phyloP scores from a whole-genome alignment of 2,113 vertebrate species.

The Ceyx cyanopectus region DNA sequence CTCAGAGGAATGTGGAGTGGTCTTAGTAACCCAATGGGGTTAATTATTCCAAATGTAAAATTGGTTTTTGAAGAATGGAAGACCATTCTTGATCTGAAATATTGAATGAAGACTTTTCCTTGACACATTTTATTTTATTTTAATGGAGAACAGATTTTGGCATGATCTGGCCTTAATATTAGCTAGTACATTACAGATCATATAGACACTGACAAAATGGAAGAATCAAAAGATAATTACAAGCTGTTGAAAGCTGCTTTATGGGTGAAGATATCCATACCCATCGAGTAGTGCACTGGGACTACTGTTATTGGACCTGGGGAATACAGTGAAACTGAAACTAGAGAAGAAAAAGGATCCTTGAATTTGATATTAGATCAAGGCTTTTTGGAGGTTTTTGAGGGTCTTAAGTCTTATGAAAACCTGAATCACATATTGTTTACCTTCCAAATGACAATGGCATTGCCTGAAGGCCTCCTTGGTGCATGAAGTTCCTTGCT shows the following conservation, averaged over 20 bases:
- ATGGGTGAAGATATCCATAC: background rate
- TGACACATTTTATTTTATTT: background rate
- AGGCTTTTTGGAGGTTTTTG: background rate
- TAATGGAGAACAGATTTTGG: background rate
- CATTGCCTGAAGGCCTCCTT: conserved; percentile 35
- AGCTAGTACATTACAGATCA: background rate
- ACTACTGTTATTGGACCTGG: background rate
- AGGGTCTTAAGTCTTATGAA: conserved; percentile 17
- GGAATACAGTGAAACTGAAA: background rate
- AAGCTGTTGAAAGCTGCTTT: background rate
- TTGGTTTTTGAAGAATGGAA: background rate
- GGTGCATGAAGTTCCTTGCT: background rate
- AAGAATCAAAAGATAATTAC: background rate
- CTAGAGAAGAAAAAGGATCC: background rate
- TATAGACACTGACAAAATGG: background rate
- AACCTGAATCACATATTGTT: conserved; percentile 19
- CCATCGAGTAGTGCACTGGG: background rate
- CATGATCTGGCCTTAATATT: background rate
- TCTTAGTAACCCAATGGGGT: background rate
- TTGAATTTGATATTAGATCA: background rate
- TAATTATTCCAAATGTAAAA: background rate
- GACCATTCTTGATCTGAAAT: background rate
- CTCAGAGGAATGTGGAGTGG: background rate
- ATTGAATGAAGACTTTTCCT: background rate
- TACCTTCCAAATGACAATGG: background rate